Conservation (phyloP, 2,888 invertebrate genomes). For the Pomacea canaliculata region DNA sequence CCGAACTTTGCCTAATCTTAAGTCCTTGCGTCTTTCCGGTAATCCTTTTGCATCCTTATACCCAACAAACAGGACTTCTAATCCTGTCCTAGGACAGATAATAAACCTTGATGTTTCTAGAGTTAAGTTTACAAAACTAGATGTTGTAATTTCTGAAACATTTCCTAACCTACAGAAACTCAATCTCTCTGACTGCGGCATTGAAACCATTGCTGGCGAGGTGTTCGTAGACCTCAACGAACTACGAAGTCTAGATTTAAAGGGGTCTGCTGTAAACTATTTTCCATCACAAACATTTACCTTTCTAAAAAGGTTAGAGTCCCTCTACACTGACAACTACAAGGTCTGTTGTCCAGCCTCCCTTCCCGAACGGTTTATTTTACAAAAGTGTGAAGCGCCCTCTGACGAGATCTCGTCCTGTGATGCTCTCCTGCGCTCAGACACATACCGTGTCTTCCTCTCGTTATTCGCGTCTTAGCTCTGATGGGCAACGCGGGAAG, state of each 20-base stretch:
- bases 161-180: background rate
- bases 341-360: slow-evolving; percentile 1
- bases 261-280: background rate
- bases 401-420: background rate
- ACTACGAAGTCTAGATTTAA: background rate
- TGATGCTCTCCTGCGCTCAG: background rate
- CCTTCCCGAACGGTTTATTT: background rate
- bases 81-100: too few relatives aligned
- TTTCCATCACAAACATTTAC: background rate
- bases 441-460: background rate
- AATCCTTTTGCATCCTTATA: background rate
- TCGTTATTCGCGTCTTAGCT: background rate
- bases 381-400: background rate
- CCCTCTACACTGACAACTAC: background rate
- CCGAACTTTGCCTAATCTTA: background rate
- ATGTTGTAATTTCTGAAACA: too few relatives aligned
- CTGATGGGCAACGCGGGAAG: background rate
- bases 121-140: too few relatives aligned
- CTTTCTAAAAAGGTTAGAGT: background rate
- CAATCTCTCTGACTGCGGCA: background rate
- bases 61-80: background rate
- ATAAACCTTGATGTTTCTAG: too few relatives aligned
- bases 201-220: background rate
- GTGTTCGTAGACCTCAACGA: background rate
- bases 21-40: background rate